Base-by-base conservation (phyloP, 2,888 invertebrate species). In the Quadriops clusia region DNA sequence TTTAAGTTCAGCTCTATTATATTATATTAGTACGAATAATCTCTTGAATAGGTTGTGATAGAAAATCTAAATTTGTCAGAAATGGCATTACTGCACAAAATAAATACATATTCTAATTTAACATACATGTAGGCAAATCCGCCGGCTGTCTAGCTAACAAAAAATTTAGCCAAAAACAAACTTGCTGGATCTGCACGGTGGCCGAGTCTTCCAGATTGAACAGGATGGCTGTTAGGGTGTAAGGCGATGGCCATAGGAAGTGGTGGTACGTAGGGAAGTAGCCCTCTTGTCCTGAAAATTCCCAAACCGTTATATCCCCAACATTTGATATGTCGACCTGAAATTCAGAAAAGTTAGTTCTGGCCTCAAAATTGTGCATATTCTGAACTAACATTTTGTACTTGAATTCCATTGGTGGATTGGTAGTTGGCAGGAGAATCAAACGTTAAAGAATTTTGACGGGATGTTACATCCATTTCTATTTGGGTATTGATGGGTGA, bases 111-210 rank as follows among this genome's bases (percentile, higher is more conserved):
- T 17, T 12, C 3, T 4, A 4, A 16, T 6, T 14, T 12, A 3
- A 48, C 54, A 54, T 56, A 72, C 74, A 68, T 38, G 51, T 41
- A 9, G 56, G 51, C 33, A 55, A 36, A 41, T 59, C 56, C 5
- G 57, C 50, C 8, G 48, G 45, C 45, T 60, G 56, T 31, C 80
- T 63, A 20, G 77, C 72, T 51, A 77, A 67, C 33, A 83, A 63
- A 56, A 82, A 82, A 46, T 76, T 71, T 34, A 83, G 59, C 83
- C 83, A 83, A 60, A 79, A 82, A 44, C 69, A 65, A 16, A 77
- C 70, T 54, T 74, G 74, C 39, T 74, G 71, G 16, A 76, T 57
- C 54, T 78, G 77, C 38, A 77, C 72, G 23, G 68, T 67, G 5
- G 76, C 64, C 4, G 77, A 65, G 47, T 81, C 79, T 41, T 69